Conservation (phyloP, 2,797 vertebrate species). For the Australoheros facetus region DNA sequence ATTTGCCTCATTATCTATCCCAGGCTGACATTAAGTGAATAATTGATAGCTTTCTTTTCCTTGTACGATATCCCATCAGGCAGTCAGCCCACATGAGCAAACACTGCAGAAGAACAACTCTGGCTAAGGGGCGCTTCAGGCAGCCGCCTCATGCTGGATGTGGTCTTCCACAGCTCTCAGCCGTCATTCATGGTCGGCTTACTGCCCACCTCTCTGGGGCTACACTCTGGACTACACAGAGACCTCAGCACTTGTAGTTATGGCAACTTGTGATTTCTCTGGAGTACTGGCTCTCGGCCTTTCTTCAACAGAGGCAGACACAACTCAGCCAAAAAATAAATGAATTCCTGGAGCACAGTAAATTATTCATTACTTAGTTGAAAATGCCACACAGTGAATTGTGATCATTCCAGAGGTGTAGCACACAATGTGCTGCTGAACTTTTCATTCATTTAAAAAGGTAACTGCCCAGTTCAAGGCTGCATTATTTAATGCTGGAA, state of each 20-base stretch:
- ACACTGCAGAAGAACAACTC: constrained; percentile 35
- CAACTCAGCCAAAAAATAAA: constrained; percentile 51
- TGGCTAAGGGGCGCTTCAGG: constrained; percentile 35
- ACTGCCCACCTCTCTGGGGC: constrained; percentile 57
- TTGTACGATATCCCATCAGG: constrained; percentile 42
- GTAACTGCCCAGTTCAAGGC: constrained; percentile 1
- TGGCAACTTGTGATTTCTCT: constrained; percentile 68
- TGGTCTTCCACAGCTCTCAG: constrained; percentile 53
- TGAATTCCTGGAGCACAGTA: constrained; percentile 54
- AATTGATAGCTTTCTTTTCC: constrained; percentile 48
- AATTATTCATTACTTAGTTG: constrained; percentile 67
- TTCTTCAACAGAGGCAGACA: constrained; percentile 45
- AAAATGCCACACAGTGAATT: constrained; percentile 56
- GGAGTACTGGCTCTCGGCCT: constrained; percentile 49
- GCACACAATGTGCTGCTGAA: constrained; percentile 27
- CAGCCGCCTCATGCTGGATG: constrained; percentile 40
- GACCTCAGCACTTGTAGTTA: constrained; percentile 61
- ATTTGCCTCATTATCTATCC: constrained; percentile 41
- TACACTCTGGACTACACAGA: constrained; percentile 37
- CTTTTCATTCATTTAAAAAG: constrained; percentile 21
- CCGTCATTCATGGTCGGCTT: constrained; percentile 55
- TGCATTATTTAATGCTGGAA: neutral
- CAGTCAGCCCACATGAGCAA: constrained; percentile 45
- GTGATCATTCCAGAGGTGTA: constrained; percentile 47
- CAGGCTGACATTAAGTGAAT: constrained; percentile 46